phyloP scores from a whole-genome alignment of 2,888 invertebrate genomes.

The Scaeva pyrastri region DNA sequence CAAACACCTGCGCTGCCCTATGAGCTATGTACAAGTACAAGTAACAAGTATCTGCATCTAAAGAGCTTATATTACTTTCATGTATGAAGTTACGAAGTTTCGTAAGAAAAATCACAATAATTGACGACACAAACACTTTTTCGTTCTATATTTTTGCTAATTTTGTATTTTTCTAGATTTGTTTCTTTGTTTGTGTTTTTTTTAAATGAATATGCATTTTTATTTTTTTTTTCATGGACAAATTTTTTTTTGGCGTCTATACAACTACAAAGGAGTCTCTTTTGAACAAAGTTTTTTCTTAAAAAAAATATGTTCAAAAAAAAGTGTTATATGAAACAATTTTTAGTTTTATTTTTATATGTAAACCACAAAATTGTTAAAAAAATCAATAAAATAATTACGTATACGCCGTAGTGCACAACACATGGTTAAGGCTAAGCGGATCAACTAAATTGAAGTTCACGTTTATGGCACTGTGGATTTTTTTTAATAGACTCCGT shows the following conservation, averaged over 20 bases:
- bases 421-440: too few relatives aligned
- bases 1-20: constrained; percentile 2
- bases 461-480: too few relatives aligned
- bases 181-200: background rate
- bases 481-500: too few relatives aligned
- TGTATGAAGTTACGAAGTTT: background rate
- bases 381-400: too few relatives aligned
- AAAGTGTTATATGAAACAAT: too few relatives aligned
- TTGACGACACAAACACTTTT: constrained; percentile 1
- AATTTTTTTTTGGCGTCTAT: background rate
- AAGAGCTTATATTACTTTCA: background rate
- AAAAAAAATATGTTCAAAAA: too few relatives aligned
- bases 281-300: background rate
- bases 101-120: background rate
- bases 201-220: background rate
- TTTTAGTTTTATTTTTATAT: too few relatives aligned
- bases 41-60: background rate
- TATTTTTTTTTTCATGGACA: background rate
- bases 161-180: constrained; percentile 1
- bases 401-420: too few relatives aligned
- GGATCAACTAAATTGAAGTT: too few relatives aligned
- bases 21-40: too few relatives aligned
- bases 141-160: constrained; percentile 11
- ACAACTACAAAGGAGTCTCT: background rate
- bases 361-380: too few relatives aligned